Evolutionary conservation across 2,113 vertebrate species (phyloP).

Genomic region (Platycercus adscitus): DNA sequence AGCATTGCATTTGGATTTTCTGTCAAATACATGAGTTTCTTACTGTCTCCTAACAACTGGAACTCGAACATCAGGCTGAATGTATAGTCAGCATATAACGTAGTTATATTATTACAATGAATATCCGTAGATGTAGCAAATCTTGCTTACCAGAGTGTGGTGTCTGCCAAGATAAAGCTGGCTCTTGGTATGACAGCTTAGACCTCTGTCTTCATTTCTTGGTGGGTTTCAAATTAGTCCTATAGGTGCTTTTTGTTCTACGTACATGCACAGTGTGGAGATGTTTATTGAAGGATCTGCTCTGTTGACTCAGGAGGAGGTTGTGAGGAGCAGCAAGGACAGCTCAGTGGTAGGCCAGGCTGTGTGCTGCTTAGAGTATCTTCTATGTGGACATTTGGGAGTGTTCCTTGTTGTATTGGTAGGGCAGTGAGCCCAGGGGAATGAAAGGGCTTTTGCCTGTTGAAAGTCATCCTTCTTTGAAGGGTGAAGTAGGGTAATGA

Average conservation of each 20-base stretch:
- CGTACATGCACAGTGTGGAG: accelerated
- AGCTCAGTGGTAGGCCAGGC: neutral
- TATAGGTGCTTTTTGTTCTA: neutral
- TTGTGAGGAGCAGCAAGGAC: neutral
- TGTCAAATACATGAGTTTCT: neutral
- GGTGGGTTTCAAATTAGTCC: neutral
- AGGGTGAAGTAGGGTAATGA: neutral
- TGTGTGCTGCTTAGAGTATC: neutral
- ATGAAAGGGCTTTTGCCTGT: neutral
- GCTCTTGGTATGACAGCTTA: neutral
- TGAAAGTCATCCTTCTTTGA: neutral
- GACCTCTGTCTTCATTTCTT: neutral
- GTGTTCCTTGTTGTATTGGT: neutral
- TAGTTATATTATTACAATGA: neutral
- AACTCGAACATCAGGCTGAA: neutral
- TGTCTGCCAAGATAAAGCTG: neutral
- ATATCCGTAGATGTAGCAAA: neutral
- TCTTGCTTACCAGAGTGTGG: too few relatives aligned
- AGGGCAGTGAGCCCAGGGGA: neutral
- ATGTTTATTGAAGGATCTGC: neutral
- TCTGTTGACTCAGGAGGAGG: accelerated
- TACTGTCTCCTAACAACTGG: neutral
- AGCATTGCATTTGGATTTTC: neutral
- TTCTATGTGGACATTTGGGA: neutral
- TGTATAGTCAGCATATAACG: neutral